Evolutionary conservation across 2,888 invertebrate species (phyloP), one percentile per base, ranked within the genome.

Genomic region (Dolomedes plantarius): DNA sequence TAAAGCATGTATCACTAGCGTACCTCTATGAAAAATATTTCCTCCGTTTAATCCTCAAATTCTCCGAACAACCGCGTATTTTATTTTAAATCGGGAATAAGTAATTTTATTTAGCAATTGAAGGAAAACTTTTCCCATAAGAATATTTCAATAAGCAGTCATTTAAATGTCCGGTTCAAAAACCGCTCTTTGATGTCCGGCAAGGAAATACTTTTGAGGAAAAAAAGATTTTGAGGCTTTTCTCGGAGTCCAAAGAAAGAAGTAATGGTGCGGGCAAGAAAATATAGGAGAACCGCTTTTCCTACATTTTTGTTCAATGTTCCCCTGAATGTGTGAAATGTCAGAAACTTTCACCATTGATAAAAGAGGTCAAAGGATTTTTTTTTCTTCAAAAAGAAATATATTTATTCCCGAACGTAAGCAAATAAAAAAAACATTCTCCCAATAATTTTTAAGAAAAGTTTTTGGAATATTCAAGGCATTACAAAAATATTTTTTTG

Each of bases 301-400:
- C 16, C n/a, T 46, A 46, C 56, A 23, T 23, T 56, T 56, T 11
- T 23, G 5, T 56, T 19, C 5, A 56, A 23, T 19, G 23, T 56
- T 23, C 23, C 6, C 23, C 3, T 56, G 23, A 56, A 23, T 56
- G 56, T 56, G 56, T 23, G 56, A 56, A 56, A 56, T 23, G 19
- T 56, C 23, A 46, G 46, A 46, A 46, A 46, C 46, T 46, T 46
- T 46, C 46, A 46, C 46, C 46, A 46, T 46, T 46, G 46, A 46
- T 46, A 46, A 46, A 46, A 46, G 46, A 46, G 46, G 46, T 46
- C 46, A 46, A 46, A 46, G 46, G n/a, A 16, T 2, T 46, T 9
- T 46, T 16, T 46, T 36, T 36, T 36, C 16, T 2, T 46, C 46
- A 16, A 46, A 46, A 9, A 6, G 16, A 11, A 46, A 46, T 46